phyloP scores from a whole-genome alignment of 2,797 vertebrate genomes.

The Cossypha polioptera region DNA sequence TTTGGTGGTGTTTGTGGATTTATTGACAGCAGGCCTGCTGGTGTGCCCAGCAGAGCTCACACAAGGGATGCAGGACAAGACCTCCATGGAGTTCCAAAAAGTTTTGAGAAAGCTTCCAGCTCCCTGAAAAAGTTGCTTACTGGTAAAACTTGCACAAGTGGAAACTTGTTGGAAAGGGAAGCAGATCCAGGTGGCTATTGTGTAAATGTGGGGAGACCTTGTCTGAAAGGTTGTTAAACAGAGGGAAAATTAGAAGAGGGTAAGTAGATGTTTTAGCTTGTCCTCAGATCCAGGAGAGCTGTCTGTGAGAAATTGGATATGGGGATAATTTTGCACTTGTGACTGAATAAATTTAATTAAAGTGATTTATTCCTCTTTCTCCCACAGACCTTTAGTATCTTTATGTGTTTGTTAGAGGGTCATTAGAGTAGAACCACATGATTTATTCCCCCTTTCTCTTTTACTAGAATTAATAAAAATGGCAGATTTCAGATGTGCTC shows the following conservation, averaged over 20 bases:
- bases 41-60: not conserved
- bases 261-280: slow-evolving; percentile 28
- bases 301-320: not conserved
- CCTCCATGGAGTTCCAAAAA: not conserved
- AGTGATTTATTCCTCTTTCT: not conserved
- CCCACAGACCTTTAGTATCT: not conserved
- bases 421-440: not conserved
- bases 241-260: slow-evolving; percentile 11
- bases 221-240: slow-evolving; percentile 22
- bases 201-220: slow-evolving; percentile 42
- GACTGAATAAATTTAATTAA: not conserved
- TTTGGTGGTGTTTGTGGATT: not conserved
- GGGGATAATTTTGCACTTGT: not conserved
- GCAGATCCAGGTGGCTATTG: slow-evolving; percentile 51
- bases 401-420: not conserved
- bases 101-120: not conserved
- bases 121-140: not conserved
- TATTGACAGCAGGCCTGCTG: not conserved
- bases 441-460: not conserved
- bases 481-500: not conserved
- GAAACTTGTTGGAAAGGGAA: slow-evolving; percentile 48
- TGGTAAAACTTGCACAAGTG: slow-evolving; percentile 44
- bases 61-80: not conserved
- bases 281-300: not conserved
- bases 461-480: not conserved